Conservation (phyloP, 2,797 vertebrate genomes). For the Sebastes itinus region DNA sequence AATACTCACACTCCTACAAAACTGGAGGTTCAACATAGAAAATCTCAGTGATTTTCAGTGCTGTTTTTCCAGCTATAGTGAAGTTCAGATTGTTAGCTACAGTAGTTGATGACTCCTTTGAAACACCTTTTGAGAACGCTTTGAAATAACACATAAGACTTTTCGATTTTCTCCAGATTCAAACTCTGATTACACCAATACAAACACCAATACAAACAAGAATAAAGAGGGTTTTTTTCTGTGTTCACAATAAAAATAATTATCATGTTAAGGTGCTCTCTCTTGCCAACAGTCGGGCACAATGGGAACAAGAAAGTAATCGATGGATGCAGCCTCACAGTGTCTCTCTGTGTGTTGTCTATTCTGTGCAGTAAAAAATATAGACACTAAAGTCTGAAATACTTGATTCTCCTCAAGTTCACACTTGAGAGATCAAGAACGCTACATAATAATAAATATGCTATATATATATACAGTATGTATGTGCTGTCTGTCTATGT, state of each 20-base stretch:
- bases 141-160: slow-evolving; percentile 10
- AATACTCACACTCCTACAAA: slow-evolving; percentile 56
- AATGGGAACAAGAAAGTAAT: slow-evolving; percentile 35
- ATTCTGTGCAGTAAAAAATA: slow-evolving; percentile 59
- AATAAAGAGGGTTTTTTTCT: slow-evolving; percentile 17
- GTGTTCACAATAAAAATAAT: slow-evolving; percentile 44
- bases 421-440: slow-evolving; percentile 32
- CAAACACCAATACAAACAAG: slow-evolving; percentile 33
- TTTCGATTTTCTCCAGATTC: slow-evolving; percentile 19
- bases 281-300: slow-evolving; percentile 42
- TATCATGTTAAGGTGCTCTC: slow-evolving; percentile 47
- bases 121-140: slow-evolving; percentile 9
- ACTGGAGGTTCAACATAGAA: slow-evolving; percentile 32
- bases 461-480: background rate
- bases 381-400: slow-evolving; percentile 27
- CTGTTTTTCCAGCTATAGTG: slow-evolving; percentile 39
- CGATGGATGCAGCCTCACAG: slow-evolving; percentile 57
- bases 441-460: slow-evolving; percentile 44
- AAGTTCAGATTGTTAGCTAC: slow-evolving; percentile 46
- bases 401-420: slow-evolving; percentile 22
- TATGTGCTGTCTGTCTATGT: slow-evolving; percentile 12
- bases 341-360: slow-evolving; percentile 44
- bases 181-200: slow-evolving; percentile 21
- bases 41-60: slow-evolving; percentile 43
- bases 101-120: background rate